Percentiles rank a stretch among this genome's conserved stretches.
Evolutionary conservation across 2,113 vertebrate genomes (phyloP).

Genomic region (Cyphomyrus discorhynchus): DNA sequence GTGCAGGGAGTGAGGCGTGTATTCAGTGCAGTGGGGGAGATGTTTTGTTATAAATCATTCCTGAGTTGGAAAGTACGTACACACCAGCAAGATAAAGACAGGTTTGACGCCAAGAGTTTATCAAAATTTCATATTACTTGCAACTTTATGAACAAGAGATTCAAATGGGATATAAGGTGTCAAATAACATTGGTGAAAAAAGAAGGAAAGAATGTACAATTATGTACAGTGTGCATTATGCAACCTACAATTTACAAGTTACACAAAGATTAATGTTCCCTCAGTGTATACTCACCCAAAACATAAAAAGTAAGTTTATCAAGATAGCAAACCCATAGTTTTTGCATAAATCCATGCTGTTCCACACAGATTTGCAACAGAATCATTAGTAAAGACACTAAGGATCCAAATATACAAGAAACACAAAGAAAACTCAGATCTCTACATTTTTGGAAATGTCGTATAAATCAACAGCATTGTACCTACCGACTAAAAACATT

Average conservation of each 20-base stretch:
- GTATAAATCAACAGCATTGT: neutral
- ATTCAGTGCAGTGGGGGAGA: neutral
- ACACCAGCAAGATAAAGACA: neutral
- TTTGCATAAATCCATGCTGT: neutral
- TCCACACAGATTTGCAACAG: neutral
- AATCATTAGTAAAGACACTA: neutral
- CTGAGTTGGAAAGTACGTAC: neutral
- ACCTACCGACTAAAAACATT: neutral
- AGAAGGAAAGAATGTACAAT: neutral
- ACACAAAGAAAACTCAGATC: neutral
- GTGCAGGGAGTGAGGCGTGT: neutral
- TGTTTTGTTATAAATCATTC: neutral
- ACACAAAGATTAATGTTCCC: neutral
- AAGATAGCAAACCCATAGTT: neutral
- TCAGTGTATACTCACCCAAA: neutral
- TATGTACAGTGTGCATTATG: neutral
- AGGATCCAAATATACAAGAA: neutral
- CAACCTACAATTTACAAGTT: neutral
- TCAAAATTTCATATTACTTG: neutral
- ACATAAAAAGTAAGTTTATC: neutral
- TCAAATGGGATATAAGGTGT: neutral
- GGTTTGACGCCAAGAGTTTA: neutral
- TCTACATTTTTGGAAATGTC: neutral
- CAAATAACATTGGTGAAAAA: neutral
- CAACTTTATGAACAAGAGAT: neutral